These are phyloP conservation scores for Ceuthmochares aereus DNA, from an alignment of 2,113 vertebrate species.

Conservation along the genomic window DNA sequence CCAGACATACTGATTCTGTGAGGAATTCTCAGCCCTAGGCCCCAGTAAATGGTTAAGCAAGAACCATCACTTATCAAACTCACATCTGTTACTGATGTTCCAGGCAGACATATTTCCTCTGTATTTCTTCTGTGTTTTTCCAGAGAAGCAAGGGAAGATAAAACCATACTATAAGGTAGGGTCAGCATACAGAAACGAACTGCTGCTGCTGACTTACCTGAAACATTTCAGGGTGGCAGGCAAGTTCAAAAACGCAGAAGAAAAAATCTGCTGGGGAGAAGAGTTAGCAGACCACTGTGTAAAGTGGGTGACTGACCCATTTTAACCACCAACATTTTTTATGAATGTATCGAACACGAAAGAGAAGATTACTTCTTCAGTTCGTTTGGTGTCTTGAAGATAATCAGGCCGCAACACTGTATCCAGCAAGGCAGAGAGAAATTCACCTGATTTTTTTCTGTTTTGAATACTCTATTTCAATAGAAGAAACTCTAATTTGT, in stretches of 20 bases:
- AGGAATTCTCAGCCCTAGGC: not conserved
- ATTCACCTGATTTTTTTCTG: not conserved
- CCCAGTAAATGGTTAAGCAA: not conserved
- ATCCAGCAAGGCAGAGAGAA: not conserved
- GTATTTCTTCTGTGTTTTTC: not conserved
- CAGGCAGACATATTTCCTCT: not conserved
- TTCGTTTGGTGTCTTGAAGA: not conserved
- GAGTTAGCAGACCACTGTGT: not conserved
- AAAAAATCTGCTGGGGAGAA: not conserved
- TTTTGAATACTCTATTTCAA: not conserved
- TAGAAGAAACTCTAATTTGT: not conserved
- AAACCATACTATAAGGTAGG: not conserved
- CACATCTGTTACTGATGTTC: not conserved
- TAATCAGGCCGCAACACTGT: not conserved
- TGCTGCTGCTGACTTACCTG: not conserved
- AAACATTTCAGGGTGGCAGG: not conserved
- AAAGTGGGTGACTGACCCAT: not conserved
- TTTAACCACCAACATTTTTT: not conserved
- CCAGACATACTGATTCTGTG: not conserved
- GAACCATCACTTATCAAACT: not conserved
- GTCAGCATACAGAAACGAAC: not conserved
- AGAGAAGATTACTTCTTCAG: not conserved
- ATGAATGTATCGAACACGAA: not conserved
- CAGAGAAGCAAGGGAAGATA: not conserved
- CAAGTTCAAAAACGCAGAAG: not conserved